Conservation (phyloP, 2,113 vertebrate species). For the Pachypanchax playfairii region DNA sequence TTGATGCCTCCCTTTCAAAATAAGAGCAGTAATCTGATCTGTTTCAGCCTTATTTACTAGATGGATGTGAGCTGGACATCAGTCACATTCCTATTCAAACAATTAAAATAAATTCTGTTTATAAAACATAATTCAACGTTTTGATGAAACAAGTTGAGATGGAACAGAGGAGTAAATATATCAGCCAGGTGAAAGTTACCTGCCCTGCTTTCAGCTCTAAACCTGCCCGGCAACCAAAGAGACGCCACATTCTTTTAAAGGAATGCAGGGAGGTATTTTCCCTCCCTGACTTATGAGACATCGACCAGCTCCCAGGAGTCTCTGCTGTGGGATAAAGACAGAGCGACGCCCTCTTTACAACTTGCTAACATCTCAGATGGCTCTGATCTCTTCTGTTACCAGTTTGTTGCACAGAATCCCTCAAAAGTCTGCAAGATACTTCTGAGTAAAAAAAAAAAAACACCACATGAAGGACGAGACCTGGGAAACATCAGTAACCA, state of each 20-base stretch:
- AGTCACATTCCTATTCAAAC: too few species aligned
- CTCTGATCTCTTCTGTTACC: background rate
- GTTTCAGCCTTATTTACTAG: background rate
- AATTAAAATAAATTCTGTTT: too few species aligned
- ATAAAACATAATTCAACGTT: too few species aligned
- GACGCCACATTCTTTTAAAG: conserved; percentile 56
- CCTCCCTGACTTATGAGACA: conserved; percentile 25
- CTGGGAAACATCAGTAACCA: too few species aligned
- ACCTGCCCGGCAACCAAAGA: conserved; percentile 7
- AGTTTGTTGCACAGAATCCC: background rate
- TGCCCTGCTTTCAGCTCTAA: conserved; percentile 8
- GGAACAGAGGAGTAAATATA: conserved; percentile 11
- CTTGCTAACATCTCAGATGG: background rate
- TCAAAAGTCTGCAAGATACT: background rate
- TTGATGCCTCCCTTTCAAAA: background rate
- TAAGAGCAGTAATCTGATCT: conserved; percentile 1
- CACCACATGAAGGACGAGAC: too few species aligned
- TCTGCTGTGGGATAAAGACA: background rate
- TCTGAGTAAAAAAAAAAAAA: background rate
- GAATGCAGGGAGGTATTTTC: conserved; percentile 61
- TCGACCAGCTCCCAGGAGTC: conserved; percentile 30
- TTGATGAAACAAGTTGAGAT: too few species aligned
- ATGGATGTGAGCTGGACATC: background rate
- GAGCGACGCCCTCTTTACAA: background rate
- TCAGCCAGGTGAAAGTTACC: conserved; percentile 12